Evolutionary conservation across 2,888 invertebrate genomes (phyloP), one percentile per base, ranked within the genome.

Genomic region (Himalopsyche japonica): DNA sequence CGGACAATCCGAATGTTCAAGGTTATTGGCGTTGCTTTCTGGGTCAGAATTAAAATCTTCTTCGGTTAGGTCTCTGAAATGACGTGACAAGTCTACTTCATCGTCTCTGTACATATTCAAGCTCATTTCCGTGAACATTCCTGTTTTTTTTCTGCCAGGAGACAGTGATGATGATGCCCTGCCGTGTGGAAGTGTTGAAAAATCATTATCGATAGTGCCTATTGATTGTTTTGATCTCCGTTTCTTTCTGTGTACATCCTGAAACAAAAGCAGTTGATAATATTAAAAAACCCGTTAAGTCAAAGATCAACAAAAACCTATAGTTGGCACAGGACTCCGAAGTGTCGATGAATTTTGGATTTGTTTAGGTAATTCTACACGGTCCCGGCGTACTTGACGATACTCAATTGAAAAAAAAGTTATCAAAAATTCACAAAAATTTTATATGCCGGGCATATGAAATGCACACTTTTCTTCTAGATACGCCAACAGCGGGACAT

Each of bases 61-160:
- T 43, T 80, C 64, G 4, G 81, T 47, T 12, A 86, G 12, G 47
- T 87, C 77, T 83, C 86, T 87, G 49, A 87, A 87, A 49, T 87
- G 87, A 48, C 87, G 43, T 3, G 87, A 84, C 37, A 87, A 79
- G 80, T 87, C 87, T 30, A 87, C 70, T 32, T 77, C 85, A 49
- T 86, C 86, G 6, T 85, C 85, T 80, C 78, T 79, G 48, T 84
- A 87, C 81, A 81, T 82, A 47, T 80, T 81, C 5, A 87, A 37
- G n/a, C 84, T 78, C 87, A 87, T 87, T 47, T 84, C 81, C 5
- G 87, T 85, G 84, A 87, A 87, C 47, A 87, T 81, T 20, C 87
- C 87, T 6, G 79, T 81, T 81, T 86, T 81, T 76, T 79, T 84
- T 15, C 49, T 77, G 7, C 79, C 70, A 6, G 57, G 57, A 57